A percentile compares a stretch with the other conserved stretches of the same genome.
These are phyloP conservation scores for Lithophane ornitopus DNA, from an alignment of 2,888 invertebrate genomes.

Conservation along the genomic window DNA sequence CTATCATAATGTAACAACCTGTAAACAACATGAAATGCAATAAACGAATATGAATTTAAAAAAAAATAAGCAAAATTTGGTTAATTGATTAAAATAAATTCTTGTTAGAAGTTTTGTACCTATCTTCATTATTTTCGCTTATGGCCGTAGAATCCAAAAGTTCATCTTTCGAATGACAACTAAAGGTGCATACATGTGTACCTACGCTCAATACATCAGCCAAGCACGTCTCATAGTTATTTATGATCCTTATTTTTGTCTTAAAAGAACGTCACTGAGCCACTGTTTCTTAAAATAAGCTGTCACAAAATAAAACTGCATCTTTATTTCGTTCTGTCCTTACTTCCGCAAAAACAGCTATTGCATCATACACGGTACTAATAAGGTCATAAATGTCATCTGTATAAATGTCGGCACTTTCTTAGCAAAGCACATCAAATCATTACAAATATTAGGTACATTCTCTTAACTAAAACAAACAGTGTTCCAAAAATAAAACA, in stretches of 20 bases:
- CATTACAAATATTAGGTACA: conserved; percentile 3
- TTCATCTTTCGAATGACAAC: not conserved
- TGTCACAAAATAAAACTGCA: not conserved
- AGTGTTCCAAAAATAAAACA: conserved; percentile 3
- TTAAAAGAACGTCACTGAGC: not conserved
- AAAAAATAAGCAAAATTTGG: too few species aligned
- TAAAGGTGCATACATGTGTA: not conserved
- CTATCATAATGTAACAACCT: too few species aligned
- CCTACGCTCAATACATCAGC: not conserved
- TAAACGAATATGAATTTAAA: too few species aligned
- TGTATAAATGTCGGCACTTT: not conserved
- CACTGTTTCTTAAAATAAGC: conserved; percentile 12
- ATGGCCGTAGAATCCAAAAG: not conserved
- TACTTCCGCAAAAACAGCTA: not conserved
- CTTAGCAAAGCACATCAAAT: conserved; percentile 1
- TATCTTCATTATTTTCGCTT: not conserved
- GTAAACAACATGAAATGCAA: too few species aligned
- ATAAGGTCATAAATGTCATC: not conserved
- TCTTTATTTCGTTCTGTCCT: not conserved
- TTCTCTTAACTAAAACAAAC: not conserved
- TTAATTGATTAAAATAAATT: not conserved
- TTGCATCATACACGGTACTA: not conserved
- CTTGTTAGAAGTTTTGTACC: not conserved
- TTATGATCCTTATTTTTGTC: not conserved
- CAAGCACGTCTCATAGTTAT: not conserved